These are phyloP conservation scores for Ormyrus pomaceus DNA, from an alignment of 2,888 invertebrate species.

Conservation along the genomic window DNA sequence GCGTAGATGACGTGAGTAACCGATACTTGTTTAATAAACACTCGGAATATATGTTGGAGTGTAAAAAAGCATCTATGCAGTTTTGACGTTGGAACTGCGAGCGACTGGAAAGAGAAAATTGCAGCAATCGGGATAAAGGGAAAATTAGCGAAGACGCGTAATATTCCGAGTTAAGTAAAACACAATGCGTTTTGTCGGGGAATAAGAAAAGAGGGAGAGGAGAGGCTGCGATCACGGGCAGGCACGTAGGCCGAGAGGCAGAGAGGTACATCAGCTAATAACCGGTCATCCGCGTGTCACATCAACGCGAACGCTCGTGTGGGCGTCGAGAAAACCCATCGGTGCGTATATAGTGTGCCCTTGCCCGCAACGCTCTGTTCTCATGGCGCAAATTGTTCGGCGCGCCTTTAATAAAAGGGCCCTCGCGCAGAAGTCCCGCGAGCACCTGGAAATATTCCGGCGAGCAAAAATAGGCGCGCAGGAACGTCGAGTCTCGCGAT, in stretches of 20 bases:
- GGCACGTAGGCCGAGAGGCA: conserved; percentile 39
- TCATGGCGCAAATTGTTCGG: conserved; percentile 53
- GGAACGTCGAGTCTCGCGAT: too few species aligned
- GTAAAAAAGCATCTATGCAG: too few species aligned
- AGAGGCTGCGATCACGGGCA: conserved; percentile 36
- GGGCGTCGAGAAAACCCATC: conserved; percentile 46
- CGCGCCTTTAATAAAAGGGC: conserved; percentile 55
- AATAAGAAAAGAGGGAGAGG: too few species aligned
- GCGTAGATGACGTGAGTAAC: too few species aligned
- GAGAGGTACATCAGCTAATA: conserved; percentile 63
- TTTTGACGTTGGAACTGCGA: neutral
- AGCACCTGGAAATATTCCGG: conserved; percentile 37
- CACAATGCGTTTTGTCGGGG: conserved; percentile 26
- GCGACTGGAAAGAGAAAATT: neutral
- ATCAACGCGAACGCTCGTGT: conserved; percentile 56
- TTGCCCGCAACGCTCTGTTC: conserved; percentile 4
- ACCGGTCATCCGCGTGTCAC: conserved; percentile 66
- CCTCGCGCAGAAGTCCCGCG: conserved; percentile 29
- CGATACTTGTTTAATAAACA: too few species aligned
- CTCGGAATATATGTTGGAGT: too few species aligned
- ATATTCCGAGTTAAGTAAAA: conserved; percentile 12
- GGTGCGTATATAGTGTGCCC: conserved; percentile 19
- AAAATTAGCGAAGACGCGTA: conserved; percentile 59
- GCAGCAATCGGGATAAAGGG: conserved; percentile 43
- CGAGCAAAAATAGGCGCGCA: neutral